phyloP scores from a whole-genome alignment of 2,113 vertebrate genomes.

The Dolichallabes microphthalmus region DNA sequence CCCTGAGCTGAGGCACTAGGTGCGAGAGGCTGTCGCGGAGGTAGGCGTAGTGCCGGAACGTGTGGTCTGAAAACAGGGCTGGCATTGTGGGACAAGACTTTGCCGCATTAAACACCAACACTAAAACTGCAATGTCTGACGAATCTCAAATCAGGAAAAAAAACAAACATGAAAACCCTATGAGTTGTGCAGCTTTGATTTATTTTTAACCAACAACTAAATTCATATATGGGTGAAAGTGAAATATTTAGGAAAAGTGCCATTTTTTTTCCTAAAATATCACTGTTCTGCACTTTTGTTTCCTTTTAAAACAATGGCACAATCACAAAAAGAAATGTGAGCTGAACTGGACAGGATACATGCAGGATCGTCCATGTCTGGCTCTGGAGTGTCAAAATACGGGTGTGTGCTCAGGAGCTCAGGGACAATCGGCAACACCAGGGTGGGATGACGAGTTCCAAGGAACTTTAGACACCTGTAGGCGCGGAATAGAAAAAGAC shows the following conservation, averaged over 20 bases:
- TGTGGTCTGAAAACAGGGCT: conserved; percentile 94
- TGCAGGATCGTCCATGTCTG: conserved; percentile 97
- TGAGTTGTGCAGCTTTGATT: not conserved
- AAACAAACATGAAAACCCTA: not conserved
- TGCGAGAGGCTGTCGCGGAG: conserved; percentile 95
- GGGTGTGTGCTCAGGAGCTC: conserved; percentile 95
- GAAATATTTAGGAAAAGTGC: not conserved
- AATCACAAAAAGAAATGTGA: not conserved
- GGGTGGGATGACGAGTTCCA: conserved; percentile 87
- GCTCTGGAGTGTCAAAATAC: conserved; percentile 95
- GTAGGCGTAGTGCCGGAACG: conserved; percentile 94
- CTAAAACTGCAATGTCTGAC: conserved; percentile 92
- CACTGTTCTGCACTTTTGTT: not conserved
- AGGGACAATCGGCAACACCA: conserved; percentile 92
- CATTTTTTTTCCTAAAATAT: not conserved
- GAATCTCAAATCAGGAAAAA: conserved; percentile 40
- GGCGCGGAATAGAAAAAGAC: not conserved
- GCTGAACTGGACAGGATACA: conserved; percentile 81
- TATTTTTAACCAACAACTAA: not conserved
- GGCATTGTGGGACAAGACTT: conserved; percentile 94
- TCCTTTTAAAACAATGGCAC: not conserved
- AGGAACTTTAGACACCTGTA: conserved; percentile 91
- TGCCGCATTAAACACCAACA: conserved; percentile 95
- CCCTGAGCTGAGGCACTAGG: conserved; percentile 87
- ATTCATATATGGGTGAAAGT: not conserved